Base-by-base conservation (phyloP, 2,888 invertebrate genomes). In the Busseola fusca region DNA sequence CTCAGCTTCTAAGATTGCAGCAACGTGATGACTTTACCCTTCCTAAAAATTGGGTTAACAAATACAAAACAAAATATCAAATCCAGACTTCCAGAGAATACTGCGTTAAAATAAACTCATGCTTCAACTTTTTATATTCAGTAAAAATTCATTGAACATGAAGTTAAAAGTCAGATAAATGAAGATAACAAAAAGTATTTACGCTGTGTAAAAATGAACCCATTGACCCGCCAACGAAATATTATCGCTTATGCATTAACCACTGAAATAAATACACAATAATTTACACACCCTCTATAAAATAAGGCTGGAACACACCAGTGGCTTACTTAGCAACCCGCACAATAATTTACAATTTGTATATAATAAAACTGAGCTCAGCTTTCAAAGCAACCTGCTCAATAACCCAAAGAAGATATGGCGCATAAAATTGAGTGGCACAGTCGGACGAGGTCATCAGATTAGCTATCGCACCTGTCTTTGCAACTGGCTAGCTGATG, bases 401-500 rank as follows among this genome's bases (percentile, higher is more conserved):
- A 77, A 81, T 69, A 77, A 64, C 42, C 62, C 52, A 57, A 42
- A 79, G 54, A 21, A 48, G 21, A 60, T 45, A 14, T n/a, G 34
- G 56, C 52, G 50, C 52, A 75, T 66, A 56, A 50, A 60, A 76
- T 81, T 76, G 77, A 69, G 64, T 60, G 70, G 64, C 57, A 48
- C 45, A 64, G 45, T 48, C 66, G 59, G 67, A 21, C 73, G 62
- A 82, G 82, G 78, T 45, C 67, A 78, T 79, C 82, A 54, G 78
- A 81, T 76, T 78, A 81, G 69, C 45, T 79, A 84, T 75, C 78
- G 70, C 64, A 73, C 69, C 82, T 84, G 73, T 78, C 82, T 62
- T 68, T 81, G 63, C 70, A 64, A 40, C 50, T 58, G 54, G 21
- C 74, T 65, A 27, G 37, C 68, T 78, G 76, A 76, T 72, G 54